Conservation (phyloP, 2,888 invertebrate species). For the Thelaira solivaga region DNA sequence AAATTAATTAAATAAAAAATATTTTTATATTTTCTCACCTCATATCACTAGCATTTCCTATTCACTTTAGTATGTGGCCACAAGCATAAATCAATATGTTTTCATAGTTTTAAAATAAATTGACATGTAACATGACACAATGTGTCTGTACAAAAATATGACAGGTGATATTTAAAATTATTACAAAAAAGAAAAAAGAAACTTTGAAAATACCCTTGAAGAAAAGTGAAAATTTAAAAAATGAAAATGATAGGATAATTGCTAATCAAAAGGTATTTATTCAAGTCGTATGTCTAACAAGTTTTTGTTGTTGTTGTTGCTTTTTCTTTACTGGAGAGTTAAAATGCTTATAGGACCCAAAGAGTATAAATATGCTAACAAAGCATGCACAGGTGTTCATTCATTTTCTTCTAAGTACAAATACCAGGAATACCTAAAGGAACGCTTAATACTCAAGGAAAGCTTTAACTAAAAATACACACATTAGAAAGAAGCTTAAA, state of each 20-base stretch:
- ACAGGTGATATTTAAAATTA: constrained; percentile 69
- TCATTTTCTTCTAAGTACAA: constrained; percentile 16
- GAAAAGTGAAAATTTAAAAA: constrained; percentile 44
- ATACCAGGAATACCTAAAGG: constrained; percentile 30
- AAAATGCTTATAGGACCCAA: constrained; percentile 22
- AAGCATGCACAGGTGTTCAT: constrained; percentile 51
- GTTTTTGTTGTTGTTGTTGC: neutral
- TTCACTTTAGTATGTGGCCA: neutral
- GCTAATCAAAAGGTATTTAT: constrained; percentile 65
- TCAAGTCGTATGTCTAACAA: constrained; percentile 31
- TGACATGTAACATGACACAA: constrained; percentile 51
- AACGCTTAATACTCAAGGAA: neutral
- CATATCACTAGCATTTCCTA: neutral
- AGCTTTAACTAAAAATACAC: constrained; percentile 12
- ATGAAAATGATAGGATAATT: constrained; percentile 69
- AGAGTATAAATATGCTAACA: constrained; percentile 50
- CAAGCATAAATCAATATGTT: constrained; percentile 6
- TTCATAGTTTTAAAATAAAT: constrained; percentile 36
- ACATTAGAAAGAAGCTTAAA: constrained; percentile 43
- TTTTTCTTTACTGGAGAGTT: no score
- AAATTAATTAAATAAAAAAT: no score
- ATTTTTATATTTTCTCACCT: no score
- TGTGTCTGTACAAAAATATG: constrained; percentile 59
- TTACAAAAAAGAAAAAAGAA: neutral
- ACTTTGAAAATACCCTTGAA: neutral